Percentiles rank a stretch among this genome's conserved stretches.
phyloP scores from a whole-genome alignment of 2,113 vertebrate species.

The Neodon shergylaensis region DNA sequence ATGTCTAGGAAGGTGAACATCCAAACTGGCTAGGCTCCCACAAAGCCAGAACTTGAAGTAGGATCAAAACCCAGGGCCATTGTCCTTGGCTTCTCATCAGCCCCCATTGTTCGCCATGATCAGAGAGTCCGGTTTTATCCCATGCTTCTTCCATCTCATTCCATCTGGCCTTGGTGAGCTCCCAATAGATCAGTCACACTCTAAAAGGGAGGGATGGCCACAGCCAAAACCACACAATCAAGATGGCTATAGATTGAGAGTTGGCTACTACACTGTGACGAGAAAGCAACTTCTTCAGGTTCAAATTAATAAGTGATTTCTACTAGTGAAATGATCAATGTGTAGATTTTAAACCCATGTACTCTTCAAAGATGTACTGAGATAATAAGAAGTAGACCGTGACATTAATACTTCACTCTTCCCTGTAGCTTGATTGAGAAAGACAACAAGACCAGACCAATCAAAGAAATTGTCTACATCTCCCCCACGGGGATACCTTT shows the following conservation, averaged over 20 bases:
- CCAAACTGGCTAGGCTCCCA: too few relatives aligned
- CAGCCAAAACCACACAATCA: not conserved
- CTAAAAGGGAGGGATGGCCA: not conserved
- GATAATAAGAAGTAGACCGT: not conserved
- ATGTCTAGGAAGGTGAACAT: too few relatives aligned
- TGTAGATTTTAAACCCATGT: not conserved
- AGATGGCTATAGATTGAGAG: not conserved
- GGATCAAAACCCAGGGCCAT: too few relatives aligned
- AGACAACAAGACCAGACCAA: not conserved
- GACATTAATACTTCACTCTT: not conserved
- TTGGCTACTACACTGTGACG: accelerated
- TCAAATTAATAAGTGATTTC: not conserved
- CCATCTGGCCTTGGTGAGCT: too few relatives aligned
- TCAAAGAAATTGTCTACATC: not conserved
- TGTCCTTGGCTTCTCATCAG: too few relatives aligned
- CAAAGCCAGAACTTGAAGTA: too few relatives aligned
- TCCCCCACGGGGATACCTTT: not conserved
- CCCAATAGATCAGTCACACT: too few relatives aligned
- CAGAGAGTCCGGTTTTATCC: too few relatives aligned
- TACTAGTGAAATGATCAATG: not conserved
- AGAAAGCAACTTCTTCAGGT: not conserved
- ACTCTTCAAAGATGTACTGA: not conserved
- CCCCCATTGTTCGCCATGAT: too few relatives aligned
- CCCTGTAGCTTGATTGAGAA: not conserved
- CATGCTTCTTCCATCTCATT: too few relatives aligned